Evolutionary conservation across 2,888 invertebrate species (phyloP), one percentile per base, ranked within the genome.

Genomic region (Catocala nupta): DNA sequence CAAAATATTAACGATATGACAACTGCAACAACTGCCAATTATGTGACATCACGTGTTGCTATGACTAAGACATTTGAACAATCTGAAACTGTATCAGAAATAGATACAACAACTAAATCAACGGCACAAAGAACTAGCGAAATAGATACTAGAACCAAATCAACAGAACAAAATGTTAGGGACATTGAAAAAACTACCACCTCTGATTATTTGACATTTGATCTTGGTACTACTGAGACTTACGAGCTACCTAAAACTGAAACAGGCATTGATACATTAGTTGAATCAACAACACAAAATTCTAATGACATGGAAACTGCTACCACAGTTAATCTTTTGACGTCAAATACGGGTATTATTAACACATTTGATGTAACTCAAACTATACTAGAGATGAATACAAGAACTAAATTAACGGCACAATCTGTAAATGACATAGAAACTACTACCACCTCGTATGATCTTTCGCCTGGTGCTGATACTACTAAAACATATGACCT

Each of bases 141-240:
- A 16, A 16, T 16, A 16, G 16, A 16, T 16, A 16, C 16, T 16
- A 16, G 16, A 16, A 16, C 1, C 39, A 11, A 33, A 4, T 13
- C 43, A 36, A 43, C 49, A 9, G 54, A 43, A 13, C 13, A 54
- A 44, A 59, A 42, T 45, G 7, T 55, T 34, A 50, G 12, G 16
- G 36, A 36, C 1, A 10, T 43, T 11, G 25, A 49, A 48, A 59
- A n/a, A 43, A 11, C 36, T 12, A 25, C 10, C 33, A 33, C 45
- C 48, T 33, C 10, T 49, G 42, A 12, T 42, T 1, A 12, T 13
- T 52, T 56, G 8, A 39, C n/a, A 8, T 44, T 36, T 16, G 25
- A 50, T 43, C 9, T 13, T 34, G 13, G 44, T 49, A 16, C 48
- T 33, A 59, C 9, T 13, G 13, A 59, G 7, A 13, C 5, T 7